Base-by-base conservation (phyloP, 2,888 invertebrate species). In the Syrphus vitripennis region DNA sequence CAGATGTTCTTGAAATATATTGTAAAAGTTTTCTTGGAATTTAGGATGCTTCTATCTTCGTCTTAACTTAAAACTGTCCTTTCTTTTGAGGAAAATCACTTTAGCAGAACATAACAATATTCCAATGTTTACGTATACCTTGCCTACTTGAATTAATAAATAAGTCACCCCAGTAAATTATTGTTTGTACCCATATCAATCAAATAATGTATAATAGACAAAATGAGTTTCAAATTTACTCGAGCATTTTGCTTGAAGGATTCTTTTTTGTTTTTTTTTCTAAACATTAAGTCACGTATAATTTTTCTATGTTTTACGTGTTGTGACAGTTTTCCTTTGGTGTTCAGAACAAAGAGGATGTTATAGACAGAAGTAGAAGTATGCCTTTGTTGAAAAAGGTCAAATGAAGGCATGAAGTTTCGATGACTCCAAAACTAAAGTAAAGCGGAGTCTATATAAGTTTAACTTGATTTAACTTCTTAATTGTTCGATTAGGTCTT, bases 181-280 rank as follows among this genome's bases (percentile, higher is more conserved):
- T 34, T 57, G 12, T 40, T 9, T 24, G 24, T 26, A 61, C 61
- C 61, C 61, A 14, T 61, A 42, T 61, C 61, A 61, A 61, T 61
- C 61, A 61, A 61, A 34, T 24, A 12, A 31, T 16, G 42, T n/a
- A 16, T n/a, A 16, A 37, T 14, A 61, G 61, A 16, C 40, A 61
- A 42, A 40, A 61, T 61, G 37, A 40, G 61, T 24, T 61, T 61
- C 40, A 26, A 16, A 61, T 61, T 61, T 61, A 40, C 37, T 61
- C 40, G 26, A 61, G 26, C 61, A 40, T 61, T 24, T 7, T 61
- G n/a, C 61, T 24, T 40, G 4, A 40, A 61, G 61, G 61, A 61
- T 40, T 34, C 12, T 1, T 2, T 12, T 12, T 10, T 3, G 12
- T 31, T 5, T 19, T 34, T 19, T 19, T 31, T n/a, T 26, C 24